Percentiles rank a stretch among this genome's conserved stretches.
Conservation (phyloP, 2,888 invertebrate genomes). For the Eilema caniola region DNA sequence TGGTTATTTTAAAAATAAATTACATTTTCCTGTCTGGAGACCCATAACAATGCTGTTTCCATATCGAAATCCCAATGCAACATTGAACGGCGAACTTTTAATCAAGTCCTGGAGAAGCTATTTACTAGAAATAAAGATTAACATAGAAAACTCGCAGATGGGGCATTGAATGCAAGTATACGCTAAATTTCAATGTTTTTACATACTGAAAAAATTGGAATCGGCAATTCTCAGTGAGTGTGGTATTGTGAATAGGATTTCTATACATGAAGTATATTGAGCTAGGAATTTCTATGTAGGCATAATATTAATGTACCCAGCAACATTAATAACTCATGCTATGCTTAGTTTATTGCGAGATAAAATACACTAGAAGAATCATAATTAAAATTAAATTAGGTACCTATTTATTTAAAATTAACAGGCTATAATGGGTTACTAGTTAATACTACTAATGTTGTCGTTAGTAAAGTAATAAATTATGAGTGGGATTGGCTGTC, state of each 20-base stretch:
- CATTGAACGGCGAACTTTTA: slow-evolving; percentile 82
- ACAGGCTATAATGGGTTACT: background rate
- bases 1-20: slow-evolving; percentile 7
- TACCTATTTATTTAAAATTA: too few species aligned
- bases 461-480: background rate
- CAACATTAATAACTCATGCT: too few species aligned
- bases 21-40: slow-evolving; percentile 50
- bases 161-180: background rate
- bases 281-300: too few species aligned
- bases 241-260: too few species aligned
- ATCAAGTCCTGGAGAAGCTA: slow-evolving; percentile 84
- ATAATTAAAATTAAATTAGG: too few species aligned
- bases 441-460: background rate
- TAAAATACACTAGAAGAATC: background rate
- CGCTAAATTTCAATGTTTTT: background rate
- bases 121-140: slow-evolving; percentile 74
- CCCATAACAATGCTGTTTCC: slow-evolving; percentile 72
- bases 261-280: too few species aligned
- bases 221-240: background rate
- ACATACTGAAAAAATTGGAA: background rate
- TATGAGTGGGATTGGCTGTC: background rate
- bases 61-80: slow-evolving; percentile 83
- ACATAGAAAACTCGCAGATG: slow-evolving; percentile 28
- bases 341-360: background rate
- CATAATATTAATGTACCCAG: too few species aligned